Percentiles rank a stretch among this genome's conserved stretches.
Conservation (phyloP, 2,113 vertebrate species). For the Engraulis encrasicolus region DNA sequence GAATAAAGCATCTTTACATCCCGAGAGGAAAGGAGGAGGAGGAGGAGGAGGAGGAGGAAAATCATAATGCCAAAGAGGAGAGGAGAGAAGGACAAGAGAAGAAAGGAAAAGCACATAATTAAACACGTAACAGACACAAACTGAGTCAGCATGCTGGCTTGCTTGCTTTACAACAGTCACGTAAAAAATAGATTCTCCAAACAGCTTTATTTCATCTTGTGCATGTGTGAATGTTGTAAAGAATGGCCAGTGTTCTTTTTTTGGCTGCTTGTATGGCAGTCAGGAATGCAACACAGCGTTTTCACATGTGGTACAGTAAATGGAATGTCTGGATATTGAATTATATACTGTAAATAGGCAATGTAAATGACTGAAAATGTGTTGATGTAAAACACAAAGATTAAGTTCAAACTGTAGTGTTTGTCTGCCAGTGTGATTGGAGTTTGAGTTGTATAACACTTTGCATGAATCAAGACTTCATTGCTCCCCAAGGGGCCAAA, state of each 20-base stretch:
- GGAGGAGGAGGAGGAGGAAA: slow-evolving; percentile 20
- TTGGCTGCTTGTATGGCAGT: not conserved
- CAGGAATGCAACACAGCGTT: not conserved
- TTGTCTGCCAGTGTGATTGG: not conserved
- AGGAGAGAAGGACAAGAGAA: not conserved
- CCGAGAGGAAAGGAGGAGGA: slow-evolving; percentile 21
- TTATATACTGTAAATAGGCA: not conserved
- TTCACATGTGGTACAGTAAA: not conserved
- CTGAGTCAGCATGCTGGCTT: not conserved
- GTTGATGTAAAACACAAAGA: not conserved
- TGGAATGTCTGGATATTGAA: not conserved
- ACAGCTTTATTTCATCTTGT: not conserved
- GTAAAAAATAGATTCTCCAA: not conserved
- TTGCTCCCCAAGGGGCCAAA: no score
- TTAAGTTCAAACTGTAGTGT: not conserved
- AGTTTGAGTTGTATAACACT: no score
- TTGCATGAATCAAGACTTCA: no score
- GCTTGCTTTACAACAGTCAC: not conserved
- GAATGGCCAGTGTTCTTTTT: not conserved
- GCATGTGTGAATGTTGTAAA: not conserved
- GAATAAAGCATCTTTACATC: slow-evolving; percentile 47
- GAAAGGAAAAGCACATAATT: not conserved
- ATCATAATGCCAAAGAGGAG: slow-evolving; percentile 24
- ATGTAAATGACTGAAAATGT: not conserved
- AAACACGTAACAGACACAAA: not conserved